A percentile compares a stretch with the other conserved stretches of the same genome.
These are phyloP conservation scores for Agriopis marginaria DNA, from an alignment of 2,888 invertebrate genomes.

Conservation along the genomic window DNA sequence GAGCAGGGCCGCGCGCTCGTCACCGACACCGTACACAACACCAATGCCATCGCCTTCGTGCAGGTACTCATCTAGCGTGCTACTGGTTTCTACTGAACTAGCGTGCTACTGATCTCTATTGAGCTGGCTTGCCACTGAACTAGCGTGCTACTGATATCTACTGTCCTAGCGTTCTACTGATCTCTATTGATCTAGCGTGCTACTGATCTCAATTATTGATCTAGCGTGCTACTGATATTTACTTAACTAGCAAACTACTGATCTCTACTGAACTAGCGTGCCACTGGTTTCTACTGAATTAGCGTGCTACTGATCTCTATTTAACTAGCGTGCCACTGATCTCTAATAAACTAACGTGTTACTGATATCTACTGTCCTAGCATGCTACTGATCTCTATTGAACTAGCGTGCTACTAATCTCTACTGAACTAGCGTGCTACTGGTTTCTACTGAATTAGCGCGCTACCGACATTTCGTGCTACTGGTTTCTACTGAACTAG, in stretches of 20 bases:
- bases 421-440: neutral
- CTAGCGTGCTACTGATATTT: neutral
- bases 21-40: slow-evolving; percentile 95
- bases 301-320: neutral
- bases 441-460: neutral
- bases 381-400: too few species aligned
- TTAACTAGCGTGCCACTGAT: neutral
- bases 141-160: neutral
- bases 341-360: neutral
- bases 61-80: slow-evolving; percentile 84
- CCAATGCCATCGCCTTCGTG: slow-evolving; percentile 97
- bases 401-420: neutral
- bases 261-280: neutral
- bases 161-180: too few species aligned
- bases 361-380: neutral
- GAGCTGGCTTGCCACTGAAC: too few species aligned
- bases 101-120: neutral
- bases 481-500: too few species aligned
- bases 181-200: neutral
- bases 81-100: neutral
- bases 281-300: neutral
- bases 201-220: too few species aligned
- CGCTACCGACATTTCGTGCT: neutral
- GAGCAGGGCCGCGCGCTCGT: slow-evolving; percentile 98
- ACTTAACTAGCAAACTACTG: neutral